Evolutionary conservation across 2,797 vertebrate species (phyloP).

Genomic region (Diceros bicornis): DNA sequence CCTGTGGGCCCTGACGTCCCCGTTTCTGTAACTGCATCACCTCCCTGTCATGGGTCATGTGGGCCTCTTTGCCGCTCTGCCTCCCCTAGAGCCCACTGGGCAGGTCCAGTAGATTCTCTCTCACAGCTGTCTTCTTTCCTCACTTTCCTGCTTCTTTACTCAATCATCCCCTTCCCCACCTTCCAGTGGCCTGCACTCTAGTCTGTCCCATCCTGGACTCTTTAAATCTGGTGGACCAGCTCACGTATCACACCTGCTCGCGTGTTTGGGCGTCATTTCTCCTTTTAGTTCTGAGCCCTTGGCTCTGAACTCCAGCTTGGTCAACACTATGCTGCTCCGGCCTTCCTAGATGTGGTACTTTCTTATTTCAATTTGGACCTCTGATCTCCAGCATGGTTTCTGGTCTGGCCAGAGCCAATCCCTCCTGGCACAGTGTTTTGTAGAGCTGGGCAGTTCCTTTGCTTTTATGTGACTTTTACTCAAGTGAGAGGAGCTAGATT

Average conservation of each 20-base stretch:
- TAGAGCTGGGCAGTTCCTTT: neutral
- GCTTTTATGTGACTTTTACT: neutral
- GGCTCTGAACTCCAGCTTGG: neutral
- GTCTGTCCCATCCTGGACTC: neutral
- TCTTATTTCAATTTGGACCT: neutral
- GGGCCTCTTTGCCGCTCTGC: neutral
- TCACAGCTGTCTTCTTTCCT: neutral
- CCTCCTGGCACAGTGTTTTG: neutral
- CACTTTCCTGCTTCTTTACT: neutral
- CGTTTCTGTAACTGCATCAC: neutral
- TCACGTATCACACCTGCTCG: rapidly evolving
- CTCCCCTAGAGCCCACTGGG: neutral
- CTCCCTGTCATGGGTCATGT: rapidly evolving
- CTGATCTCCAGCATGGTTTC: neutral
- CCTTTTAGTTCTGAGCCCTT: neutral
- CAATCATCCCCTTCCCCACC: neutral
- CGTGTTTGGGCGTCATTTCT: rapidly evolving
- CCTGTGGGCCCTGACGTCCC: neutral
- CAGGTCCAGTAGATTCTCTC: neutral
- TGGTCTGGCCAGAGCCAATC: neutral
- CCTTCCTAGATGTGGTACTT: neutral
- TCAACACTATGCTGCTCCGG: rapidly evolving
- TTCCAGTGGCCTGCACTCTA: neutral
- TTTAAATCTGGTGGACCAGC: neutral
- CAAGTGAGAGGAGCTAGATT: neutral